These are phyloP conservation scores for Aphis craccivora DNA, from an alignment of 1,140 invertebrate genomes.

Conservation along the genomic window DNA sequence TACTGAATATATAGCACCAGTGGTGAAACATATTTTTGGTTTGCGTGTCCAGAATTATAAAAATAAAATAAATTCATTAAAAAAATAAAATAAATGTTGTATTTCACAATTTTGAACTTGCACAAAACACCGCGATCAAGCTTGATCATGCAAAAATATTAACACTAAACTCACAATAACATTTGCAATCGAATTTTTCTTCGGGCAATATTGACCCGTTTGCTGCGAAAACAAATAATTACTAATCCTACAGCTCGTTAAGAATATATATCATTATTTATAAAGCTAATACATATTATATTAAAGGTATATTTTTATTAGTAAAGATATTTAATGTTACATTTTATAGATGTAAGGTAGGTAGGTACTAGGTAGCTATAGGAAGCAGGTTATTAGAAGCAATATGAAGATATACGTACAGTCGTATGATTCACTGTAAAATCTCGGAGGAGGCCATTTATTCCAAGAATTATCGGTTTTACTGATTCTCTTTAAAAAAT, in stretches of 20 bases:
- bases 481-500: slow-evolving; percentile 75
- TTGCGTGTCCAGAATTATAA: neutral
- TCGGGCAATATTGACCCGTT: slow-evolving; percentile 44
- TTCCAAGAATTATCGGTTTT: slow-evolving; percentile 41
- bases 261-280: neutral
- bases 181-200: slow-evolving; percentile 54
- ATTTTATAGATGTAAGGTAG: neutral
- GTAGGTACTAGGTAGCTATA: neutral
- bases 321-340: neutral
- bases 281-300: slow-evolving; percentile 28
- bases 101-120: neutral
- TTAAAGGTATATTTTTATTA: neutral
- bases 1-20: neutral
- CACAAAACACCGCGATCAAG: slow-evolving; percentile 26
- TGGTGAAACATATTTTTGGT: neutral
- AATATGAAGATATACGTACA: slow-evolving; percentile 28
- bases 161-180: slow-evolving; percentile 52
- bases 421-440: slow-evolving; percentile 39
- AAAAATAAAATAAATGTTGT: neutral
- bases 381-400: neutral
- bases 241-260: slow-evolving; percentile 32
- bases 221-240: slow-evolving; percentile 55
- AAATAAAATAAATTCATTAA: neutral
- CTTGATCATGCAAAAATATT: slow-evolving; percentile 50
- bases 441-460: slow-evolving; percentile 51